Evolutionary conservation across 2,797 vertebrate species (phyloP), one percentile per base, ranked within the genome.

Genomic region (Megaceryle alcyon): DNA sequence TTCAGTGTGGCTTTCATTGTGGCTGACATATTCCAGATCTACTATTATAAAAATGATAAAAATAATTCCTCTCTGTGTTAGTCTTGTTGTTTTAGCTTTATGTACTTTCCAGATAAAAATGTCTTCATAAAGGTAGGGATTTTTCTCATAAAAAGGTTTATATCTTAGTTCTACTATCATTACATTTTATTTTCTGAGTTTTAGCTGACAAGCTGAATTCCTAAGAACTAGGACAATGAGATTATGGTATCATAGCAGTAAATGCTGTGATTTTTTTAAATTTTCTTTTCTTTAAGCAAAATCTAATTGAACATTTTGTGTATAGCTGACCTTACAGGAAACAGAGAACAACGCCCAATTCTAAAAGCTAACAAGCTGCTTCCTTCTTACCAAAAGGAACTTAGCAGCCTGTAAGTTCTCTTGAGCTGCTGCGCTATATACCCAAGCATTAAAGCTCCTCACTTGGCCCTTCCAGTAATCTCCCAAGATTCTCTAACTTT

Each of bases 251-350:
- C 46, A 88, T 83, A 94, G 46, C 29, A 82, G 92, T 92, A 87
- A 96, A 93, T 77, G 66, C 18, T 61, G 5, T 51, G 29, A 37
- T 28, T 77, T 72, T 18, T 48, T 68, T 26, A 9, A 31, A 35
- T 23, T 65, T 44, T 20, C 15, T 35, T 35, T 56, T 37, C 37
- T 21, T 10, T 35, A 71, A 72, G 73, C 57, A 95, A 82, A 76
- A 95, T 91, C 65, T 94, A 92, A 91, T 92, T 71, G 68, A 85
- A 43, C 73, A 59, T 92, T 96, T 95, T 86, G 48, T 70, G 9
- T 90, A 64, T 76, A n/a, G 61, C 48, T 96, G 80, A 87, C 82
- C 94, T 96, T 93, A 83, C 41, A 84, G 59, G 43, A 96, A 83
- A 65, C 29, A 63, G 39, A 17, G 71, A 81, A 59, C 70, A 89